Conservation (phyloP, 2,113 vertebrate genomes). For the Erythrolamprus reginae region DNA sequence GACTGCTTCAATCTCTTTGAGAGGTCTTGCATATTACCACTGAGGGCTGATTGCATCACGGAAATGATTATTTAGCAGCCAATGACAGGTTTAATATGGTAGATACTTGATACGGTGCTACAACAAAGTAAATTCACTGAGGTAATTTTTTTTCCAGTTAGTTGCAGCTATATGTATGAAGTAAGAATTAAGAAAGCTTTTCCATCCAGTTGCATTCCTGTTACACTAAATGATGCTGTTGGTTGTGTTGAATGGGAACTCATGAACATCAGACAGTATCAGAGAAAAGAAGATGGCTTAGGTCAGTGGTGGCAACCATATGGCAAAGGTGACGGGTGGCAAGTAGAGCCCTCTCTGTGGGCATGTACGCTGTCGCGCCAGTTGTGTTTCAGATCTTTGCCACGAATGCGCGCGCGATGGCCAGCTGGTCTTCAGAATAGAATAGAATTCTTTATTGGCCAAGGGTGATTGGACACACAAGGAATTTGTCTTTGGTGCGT, state of each 20-base stretch:
- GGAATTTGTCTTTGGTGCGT: too few relatives aligned
- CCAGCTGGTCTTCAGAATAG: too few relatives aligned
- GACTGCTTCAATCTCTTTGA: background rate
- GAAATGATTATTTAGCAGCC: rapidly evolving
- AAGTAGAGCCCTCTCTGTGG: too few relatives aligned
- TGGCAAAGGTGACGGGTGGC: too few relatives aligned
- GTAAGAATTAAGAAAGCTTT: background rate
- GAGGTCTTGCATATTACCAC: background rate
- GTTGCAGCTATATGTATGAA: background rate
- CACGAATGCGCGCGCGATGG: too few relatives aligned
- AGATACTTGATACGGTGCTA: background rate
- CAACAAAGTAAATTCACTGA: background rate
- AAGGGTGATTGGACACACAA: too few relatives aligned
- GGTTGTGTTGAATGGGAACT: background rate
- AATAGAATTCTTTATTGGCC: too few relatives aligned
- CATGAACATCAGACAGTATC: background rate
- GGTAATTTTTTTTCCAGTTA: background rate
- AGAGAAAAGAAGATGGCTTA: too few relatives aligned
- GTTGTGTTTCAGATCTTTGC: too few relatives aligned
- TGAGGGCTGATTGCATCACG: rapidly evolving
- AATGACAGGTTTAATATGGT: background rate
- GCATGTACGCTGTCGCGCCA: too few relatives aligned
- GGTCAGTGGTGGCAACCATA: too few relatives aligned
- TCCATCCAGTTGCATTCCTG: background rate
- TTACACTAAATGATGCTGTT: background rate